Evolutionary conservation across 1,140 invertebrate species (phyloP), one percentile per base, ranked within the genome.

Genomic region (Carposina sasakii): DNA sequence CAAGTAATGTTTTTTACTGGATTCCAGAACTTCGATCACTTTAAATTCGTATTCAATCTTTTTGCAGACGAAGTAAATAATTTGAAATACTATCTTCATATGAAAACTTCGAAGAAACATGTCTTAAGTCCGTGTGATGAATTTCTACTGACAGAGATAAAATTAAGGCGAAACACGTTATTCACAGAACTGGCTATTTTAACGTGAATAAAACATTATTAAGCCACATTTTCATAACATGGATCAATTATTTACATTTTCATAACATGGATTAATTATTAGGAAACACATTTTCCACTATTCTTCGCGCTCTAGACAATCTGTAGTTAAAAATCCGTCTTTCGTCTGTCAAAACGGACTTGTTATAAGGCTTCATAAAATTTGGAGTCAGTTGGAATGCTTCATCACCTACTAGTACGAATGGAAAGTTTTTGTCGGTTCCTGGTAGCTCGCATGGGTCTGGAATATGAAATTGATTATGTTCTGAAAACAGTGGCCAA

Each of bases 271-370:
- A 57, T 6, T 69, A 54, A 17, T 87, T 46, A 41, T 87, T 85
- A 3, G 83, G 86, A 68, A 88, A 87, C 12, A 68, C 71, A 50
- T 65, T 65, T 56, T 64, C 62, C 6, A 85, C 60, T 12, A 81
- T 66, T 28, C 75, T 48, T 36, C 78, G 52, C n/a, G 73, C 76
- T 17, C 69, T 51, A 13, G 54, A 60, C 10, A 28, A 12, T 28
- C 24, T 28, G 24, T 28, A 28, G 24, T 34, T 34, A 34, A 34
- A 34, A 4, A 34, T 34, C 15, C 31, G 8, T 34, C 31, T 34
- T 34, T 34, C 31, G 15, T 15, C 8, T 8, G 8, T 34, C 8
- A 34, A 10, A 34, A 8, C 31, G 8, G 8, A 10, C 8, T 10
- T 10, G 4, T 8, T 8, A 34, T 34, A 34, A 10, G 31, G 31